Evolutionary conservation across 1,140 invertebrate genomes (phyloP), one percentile per base, ranked within the genome.

Genomic region (Drosophila jambulina): DNA sequence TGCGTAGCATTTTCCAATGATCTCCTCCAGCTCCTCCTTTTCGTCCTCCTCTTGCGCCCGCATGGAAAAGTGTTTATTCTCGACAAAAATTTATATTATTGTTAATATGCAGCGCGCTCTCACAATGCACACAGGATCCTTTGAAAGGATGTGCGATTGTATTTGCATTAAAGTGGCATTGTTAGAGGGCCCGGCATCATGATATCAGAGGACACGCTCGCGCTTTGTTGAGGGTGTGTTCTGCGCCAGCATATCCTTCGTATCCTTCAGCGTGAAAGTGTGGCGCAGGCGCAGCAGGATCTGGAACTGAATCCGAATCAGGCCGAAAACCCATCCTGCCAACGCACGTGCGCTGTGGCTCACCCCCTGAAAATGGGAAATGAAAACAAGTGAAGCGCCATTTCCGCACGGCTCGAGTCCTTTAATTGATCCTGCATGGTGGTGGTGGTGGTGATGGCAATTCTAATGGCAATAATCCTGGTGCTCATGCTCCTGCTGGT

Each of bases 121-220:
- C 46, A 79, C 81, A 83, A 85, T 49, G 64, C 19, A 23, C 19
- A 21, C 29, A 69, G 79, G 65, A 75, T 80, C 72, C 82, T 74
- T 83, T 80, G 59, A 90, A 85, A 90, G 85, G 85, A 88, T 88
- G 63, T 70, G 75, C 78, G 85, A 90, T 88, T 88, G 85, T 88
- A 88, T 88, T 88, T 88, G 85, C 85, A 88, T 88, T 88, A 88
- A 85, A 76, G 68, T 72, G 81, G 78, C 81, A 90, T 88, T 90
- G 85, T 88, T 90, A 78, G 76, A 68, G 48, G 67, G 77, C 77
- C 61, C 77, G 80, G 80, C 84, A 83, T 87, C 48, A 65, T 82
- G 79, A 87, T 87, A 86, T 83, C 83, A 74, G 32, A 36, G 51
- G 59, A 45, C 70, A 32, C 61, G 46, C 46, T 36, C 58, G 43